Evolutionary conservation across 2,888 invertebrate species (phyloP), one percentile per base, ranked within the genome.

Genomic region (Eristalis tenax): DNA sequence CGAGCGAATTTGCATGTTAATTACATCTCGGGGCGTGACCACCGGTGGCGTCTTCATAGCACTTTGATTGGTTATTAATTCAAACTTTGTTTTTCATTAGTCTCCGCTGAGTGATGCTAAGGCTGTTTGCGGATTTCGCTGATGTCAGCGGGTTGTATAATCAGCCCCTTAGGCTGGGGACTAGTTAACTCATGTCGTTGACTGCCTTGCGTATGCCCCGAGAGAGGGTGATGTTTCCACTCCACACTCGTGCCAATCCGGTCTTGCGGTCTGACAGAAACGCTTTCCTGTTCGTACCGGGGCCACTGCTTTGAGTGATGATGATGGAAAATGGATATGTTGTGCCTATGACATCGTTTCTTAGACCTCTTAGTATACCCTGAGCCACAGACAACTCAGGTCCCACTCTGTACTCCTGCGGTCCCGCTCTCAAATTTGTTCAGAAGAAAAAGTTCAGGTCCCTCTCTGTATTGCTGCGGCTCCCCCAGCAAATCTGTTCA

Each of bases 51-150:
- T 35, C 64, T 74, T 23, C 32, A 63, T 63, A 50, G 11, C 50
- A 32, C 28, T 63, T 28, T 43, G 64, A 74, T 74, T 74, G 64
- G 74, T 56, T 74, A 64, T 56, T 56, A 74, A 74, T 74, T 74
- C 23, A 38, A 59, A 13, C 59, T 74, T 74, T 64, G n/a, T 56
- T 74, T 35, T 73, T 32, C 32, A 32, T 32, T 32, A 32, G 32
- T 32, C 32, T 32, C 32, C 32, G 32, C 8, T 10, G 32, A 10
- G 32, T 10, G 32, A 32, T 32, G 32, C 32, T 32, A 10, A 13
- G 22, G 2, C 18, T 57, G 18, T 18, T 57, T 69, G 22, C 59
- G 15, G 26, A 13, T 26, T 59, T 59, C 4, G 59, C 59, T 59
- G 59, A 59, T 59, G 59, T 59, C 59, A 59, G 23, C 59, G 11